Percentiles rank a stretch among this genome's conserved stretches.
Conservation (phyloP, 2,797 vertebrate genomes). For the Pseudotriccus pelzelni region DNA sequence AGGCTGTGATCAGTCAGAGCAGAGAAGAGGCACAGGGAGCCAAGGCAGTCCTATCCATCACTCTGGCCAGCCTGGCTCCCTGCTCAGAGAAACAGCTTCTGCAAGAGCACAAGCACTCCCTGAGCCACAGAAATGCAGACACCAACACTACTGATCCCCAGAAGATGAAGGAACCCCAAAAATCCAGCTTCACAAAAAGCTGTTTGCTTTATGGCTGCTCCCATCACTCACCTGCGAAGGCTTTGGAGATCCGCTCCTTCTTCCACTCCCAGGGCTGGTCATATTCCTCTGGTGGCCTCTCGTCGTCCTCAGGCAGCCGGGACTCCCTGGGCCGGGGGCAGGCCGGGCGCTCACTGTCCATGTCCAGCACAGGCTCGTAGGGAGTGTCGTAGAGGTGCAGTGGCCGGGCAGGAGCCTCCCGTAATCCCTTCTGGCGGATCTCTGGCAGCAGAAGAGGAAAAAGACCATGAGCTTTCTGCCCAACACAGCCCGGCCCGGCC, state of each 20-base stretch:
- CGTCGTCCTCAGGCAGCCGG: slow-evolving; percentile 92
- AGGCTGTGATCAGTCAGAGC: neutral
- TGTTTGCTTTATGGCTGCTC: neutral
- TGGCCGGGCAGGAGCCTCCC: slow-evolving; percentile 81
- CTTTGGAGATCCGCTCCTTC: slow-evolving; percentile 95
- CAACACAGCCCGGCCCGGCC: neutral
- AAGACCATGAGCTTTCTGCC: neutral
- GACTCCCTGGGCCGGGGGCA: slow-evolving; percentile 86
- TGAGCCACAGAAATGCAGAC: accelerated
- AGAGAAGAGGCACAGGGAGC: neutral
- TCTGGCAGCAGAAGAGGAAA: slow-evolving; percentile 74
- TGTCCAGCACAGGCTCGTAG: slow-evolving; percentile 87
- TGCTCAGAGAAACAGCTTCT: neutral
- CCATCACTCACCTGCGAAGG: slow-evolving; percentile 88
- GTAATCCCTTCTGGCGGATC: slow-evolving; percentile 86
- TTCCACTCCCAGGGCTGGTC: slow-evolving; percentile 99
- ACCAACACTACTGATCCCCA: neutral
- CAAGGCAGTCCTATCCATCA: neutral
- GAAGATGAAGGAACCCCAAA: neutral
- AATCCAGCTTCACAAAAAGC: neutral
- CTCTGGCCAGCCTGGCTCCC: neutral
- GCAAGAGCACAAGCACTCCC: accelerated
- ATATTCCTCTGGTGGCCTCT: slow-evolving; percentile 94
- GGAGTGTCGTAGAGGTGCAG: slow-evolving; percentile 94
- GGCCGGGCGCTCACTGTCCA: slow-evolving; percentile 70